phyloP scores from a whole-genome alignment of 2,888 invertebrate species.

The Caenorhabditis plicata region DNA sequence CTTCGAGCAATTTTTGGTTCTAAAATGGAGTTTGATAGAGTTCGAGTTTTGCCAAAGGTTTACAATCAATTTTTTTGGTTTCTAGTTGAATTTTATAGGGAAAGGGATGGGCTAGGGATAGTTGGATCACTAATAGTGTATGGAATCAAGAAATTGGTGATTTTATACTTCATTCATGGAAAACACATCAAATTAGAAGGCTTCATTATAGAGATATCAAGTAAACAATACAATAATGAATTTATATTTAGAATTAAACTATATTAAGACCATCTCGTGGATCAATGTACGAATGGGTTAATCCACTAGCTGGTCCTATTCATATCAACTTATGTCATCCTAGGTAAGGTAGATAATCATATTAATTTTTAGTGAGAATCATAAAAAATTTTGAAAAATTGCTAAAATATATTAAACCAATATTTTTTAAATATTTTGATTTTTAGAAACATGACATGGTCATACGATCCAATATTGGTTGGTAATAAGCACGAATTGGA shows the following conservation, averaged over 20 bases:
- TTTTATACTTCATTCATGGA: slow-evolving; percentile 38
- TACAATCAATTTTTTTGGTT: not conserved
- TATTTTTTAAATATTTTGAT: too few relatives aligned
- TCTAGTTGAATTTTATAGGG: slow-evolving; percentile 11
- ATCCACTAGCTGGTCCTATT: slow-evolving; percentile 17
- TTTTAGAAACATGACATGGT: slow-evolving; percentile 29
- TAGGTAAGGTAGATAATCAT: too few relatives aligned
- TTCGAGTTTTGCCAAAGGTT: slow-evolving; percentile 12
- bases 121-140: slow-evolving; percentile 23
- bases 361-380: too few relatives aligned
- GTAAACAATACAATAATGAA: too few relatives aligned
- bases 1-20: slow-evolving; percentile 38
- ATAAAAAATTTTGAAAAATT: too few relatives aligned
- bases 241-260: not conserved
- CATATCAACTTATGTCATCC: slow-evolving; percentile 13
- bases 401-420: too few relatives aligned
- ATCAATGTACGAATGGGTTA: slow-evolving; percentile 6
- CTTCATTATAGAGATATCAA: not conserved
- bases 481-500: slow-evolving; percentile 1
- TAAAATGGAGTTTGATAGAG: slow-evolving; percentile 7
- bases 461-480: slow-evolving; percentile 13
- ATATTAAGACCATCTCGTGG: slow-evolving; percentile 3
- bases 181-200: slow-evolving; percentile 4
- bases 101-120: slow-evolving; percentile 32
- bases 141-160: slow-evolving; percentile 28